Evolutionary conservation across 2,888 invertebrate species (phyloP), one percentile per base, ranked within the genome.

Genomic region (Yponomeuta evonymella): DNA sequence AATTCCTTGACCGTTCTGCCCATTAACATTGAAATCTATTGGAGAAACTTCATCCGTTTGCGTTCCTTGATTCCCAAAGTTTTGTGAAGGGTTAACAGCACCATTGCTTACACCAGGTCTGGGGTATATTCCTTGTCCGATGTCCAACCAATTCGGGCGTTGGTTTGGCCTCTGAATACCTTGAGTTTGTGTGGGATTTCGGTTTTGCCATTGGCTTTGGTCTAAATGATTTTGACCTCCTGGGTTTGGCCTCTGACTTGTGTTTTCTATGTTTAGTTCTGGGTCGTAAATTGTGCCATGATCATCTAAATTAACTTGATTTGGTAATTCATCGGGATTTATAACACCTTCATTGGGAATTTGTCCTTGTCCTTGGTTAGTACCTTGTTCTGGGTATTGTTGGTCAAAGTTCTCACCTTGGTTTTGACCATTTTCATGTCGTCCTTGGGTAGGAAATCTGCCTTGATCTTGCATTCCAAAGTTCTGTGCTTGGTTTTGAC

Each of bases 401-500:
- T 67, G 36, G 9, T 43, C 23, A 43, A n/a, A 23, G 6, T 15
- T 43, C 43, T n/a, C 12, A 12, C 43, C 51, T 29, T 48, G 51
- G n/a, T 36, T 69, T 69, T 5, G 43, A 43, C 43, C 9, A 8
- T 43, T 43, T 43, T 58, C 29, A 58, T 30, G 51, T 23, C 23
- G 23, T 23, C 23, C 23, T 72, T 75, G 74, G 73, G 73, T 74
- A n/a, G 72, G 73, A 70, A 71, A 72, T 51, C 71, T 72, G 0
- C 70, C 36, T 36, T 70, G 63, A 8, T 30, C 62, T 72, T 29
- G 72, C 6, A 30, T 48, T 30, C 71, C 67, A n/a, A 70, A 51
- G 11, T 70, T 71, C 33, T 68, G 58, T 69, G 62, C 68, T 66
- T 67, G 69, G 43, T 69, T 70, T 71, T 69, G 71, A 70, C 68